Evolutionary conservation across 1,140 invertebrate species (phyloP).

Genomic region (roundworm (Caenorhabditis elegans)): WBcel235 BX284606.5:7639501-7640000

Average conservation of each 20-base stretch:
- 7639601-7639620: neutral
- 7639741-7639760: conserved; percentile 1
- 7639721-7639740: neutral
- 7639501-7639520: neutral
- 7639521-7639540: neutral
- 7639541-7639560: neutral
- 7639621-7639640: neutral
- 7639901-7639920: conserved; percentile 22
- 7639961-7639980: neutral
- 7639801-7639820: neutral
- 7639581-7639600: neutral
- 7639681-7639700: neutral
- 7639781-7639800: conserved; percentile 18
- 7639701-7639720: neutral
- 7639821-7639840: neutral
- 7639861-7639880: conserved; percentile 23
- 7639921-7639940: conserved; percentile 11
- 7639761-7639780: conserved; percentile 27
- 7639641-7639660: neutral
- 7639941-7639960: neutral
- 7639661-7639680: neutral
- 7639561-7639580: neutral
- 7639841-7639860: conserved; percentile 20
- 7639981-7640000: neutral
- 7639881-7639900: conserved; percentile 25